phyloP scores from a whole-genome alignment of 92 coral and sea anemone genomes.

The Zoanthus gigantus region DNA sequence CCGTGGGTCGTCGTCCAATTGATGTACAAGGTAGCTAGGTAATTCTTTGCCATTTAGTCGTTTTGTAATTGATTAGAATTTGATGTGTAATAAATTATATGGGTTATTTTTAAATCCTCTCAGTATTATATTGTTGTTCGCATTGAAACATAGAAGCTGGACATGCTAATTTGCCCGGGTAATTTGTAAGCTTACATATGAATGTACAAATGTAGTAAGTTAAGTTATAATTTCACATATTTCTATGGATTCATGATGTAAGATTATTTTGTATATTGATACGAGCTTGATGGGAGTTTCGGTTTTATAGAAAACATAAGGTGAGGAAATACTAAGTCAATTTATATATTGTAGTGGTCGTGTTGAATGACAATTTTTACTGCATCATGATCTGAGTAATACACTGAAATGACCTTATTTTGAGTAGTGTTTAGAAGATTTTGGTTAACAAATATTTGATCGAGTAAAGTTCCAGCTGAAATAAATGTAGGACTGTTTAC shows the following conservation, averaged over 20 bases:
- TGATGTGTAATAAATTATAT: slow-evolving; percentile 2
- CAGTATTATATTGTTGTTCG: slow-evolving; percentile 11
- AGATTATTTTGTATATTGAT: slow-evolving; percentile 7
- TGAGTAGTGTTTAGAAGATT: slow-evolving; percentile 13
- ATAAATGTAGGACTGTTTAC: slow-evolving; percentile 59
- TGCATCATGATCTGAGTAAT: slow-evolving; percentile 57
- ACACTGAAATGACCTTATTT: slow-evolving; percentile 47
- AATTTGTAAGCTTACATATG: slow-evolving; percentile 8
- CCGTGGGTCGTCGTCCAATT: slow-evolving; percentile 17
- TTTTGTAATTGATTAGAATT: slow-evolving; percentile 3
- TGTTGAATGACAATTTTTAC: slow-evolving; percentile 37
- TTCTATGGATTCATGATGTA: slow-evolving; percentile 12
- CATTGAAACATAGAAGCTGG: slow-evolving; percentile 14
- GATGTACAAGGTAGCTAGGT: slow-evolving; percentile 15
- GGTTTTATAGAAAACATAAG: slow-evolving; percentile 12
- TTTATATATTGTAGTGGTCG: slow-evolving; percentile 4
- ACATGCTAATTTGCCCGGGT: slow-evolving; percentile 15
- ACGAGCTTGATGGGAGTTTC: slow-evolving; percentile 15
- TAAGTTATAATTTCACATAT: slow-evolving; percentile 7
- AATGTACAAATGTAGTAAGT: slow-evolving; percentile 12
- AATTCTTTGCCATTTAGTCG: slow-evolving; percentile 3
- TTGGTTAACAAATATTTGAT: slow-evolving; percentile 57
- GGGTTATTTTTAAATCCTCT: slow-evolving; percentile 12
- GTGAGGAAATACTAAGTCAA: slow-evolving; percentile 7
- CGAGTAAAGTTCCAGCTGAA: slow-evolving; percentile 48